Evolutionary conservation across 1,140 invertebrate species (phyloP).

Genomic region (Macrocentrus cingulum): DNA sequence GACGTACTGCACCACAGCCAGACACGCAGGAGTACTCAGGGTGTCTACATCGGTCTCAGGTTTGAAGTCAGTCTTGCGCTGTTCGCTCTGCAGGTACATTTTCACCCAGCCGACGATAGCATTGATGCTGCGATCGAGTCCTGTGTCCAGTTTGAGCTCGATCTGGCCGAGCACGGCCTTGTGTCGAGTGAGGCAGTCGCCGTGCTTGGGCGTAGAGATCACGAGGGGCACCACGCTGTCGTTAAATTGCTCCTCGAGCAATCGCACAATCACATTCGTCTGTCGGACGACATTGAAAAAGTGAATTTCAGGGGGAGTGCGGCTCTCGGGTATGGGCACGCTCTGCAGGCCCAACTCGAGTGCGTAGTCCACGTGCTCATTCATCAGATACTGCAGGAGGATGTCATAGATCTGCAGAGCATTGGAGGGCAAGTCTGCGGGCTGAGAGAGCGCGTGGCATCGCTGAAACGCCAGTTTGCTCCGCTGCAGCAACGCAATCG

Average conservation of each 20-base stretch:
- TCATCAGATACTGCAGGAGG: slow-evolving; percentile 81
- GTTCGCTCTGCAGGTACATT: slow-evolving; percentile 86
- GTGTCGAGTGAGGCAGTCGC: slow-evolving; percentile 85
- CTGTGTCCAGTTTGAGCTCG: slow-evolving; percentile 88
- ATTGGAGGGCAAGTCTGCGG: slow-evolving; percentile 77
- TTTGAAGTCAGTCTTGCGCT: slow-evolving; percentile 95
- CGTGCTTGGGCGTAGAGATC: slow-evolving; percentile 85
- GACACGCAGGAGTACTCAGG: slow-evolving; percentile 78
- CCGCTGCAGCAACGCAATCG: slow-evolving; percentile 89
- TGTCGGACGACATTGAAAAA: slow-evolving; percentile 95
- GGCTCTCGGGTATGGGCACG: slow-evolving; percentile 88
- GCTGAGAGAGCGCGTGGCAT: slow-evolving; percentile 82
- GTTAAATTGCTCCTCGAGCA: slow-evolving; percentile 93
- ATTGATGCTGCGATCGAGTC: slow-evolving; percentile 84
- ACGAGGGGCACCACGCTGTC: slow-evolving; percentile 88
- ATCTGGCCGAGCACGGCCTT: slow-evolving; percentile 83
- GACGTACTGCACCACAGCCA: slow-evolving; percentile 84
- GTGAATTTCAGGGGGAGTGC: slow-evolving; percentile 79
- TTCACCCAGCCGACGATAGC: slow-evolving; percentile 91
- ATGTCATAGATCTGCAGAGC: slow-evolving; percentile 85
- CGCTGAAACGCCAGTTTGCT: slow-evolving; percentile 88
- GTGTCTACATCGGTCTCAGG: slow-evolving; percentile 86
- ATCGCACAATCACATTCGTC: slow-evolving; percentile 93
- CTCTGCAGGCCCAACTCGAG: slow-evolving; percentile 89
- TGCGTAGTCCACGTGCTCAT: slow-evolving; percentile 95